Base-by-base conservation (phyloP, 2,113 vertebrate species). In the Podarcis raffonei region DNA sequence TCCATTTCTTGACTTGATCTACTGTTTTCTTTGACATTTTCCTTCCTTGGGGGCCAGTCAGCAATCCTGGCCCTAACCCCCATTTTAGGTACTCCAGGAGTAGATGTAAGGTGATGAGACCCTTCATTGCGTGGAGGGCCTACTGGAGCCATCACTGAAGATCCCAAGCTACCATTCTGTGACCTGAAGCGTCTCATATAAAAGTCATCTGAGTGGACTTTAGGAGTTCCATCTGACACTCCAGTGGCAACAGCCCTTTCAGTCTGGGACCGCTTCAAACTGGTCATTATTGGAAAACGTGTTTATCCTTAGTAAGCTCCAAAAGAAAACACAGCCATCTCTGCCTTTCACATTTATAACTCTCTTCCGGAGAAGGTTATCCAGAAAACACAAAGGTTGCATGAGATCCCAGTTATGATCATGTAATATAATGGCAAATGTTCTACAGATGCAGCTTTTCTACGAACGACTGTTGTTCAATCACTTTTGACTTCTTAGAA, bases 41-140 rank as follows among this genome's bases (percentile, higher is more conserved):
- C 98, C 94, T 98, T 99, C 89, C 98, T 97, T 0, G 98, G 98
- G 23, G 98, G 98, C 98, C 98, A 99, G 39, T 99, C 98, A 1
- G 98, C 98, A 94, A 99, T 98, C 86, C 98, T 97, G 84, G 98
- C 98, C 90, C 98, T 97, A 68, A 99, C 98, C 32, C 98, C 98
- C 98, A 99, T 99, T 94, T 99, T 99, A 87, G 98, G 98, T 92
- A 99, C 98, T 85, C 98, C 98, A 27, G 98, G 97, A 37, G 98
- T 99, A 62, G 98, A 97, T 91, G 97, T 97, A 93, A 98, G 93
- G 1, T 98, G 96, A 66, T 98, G 98, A 89, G 97, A 94, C 68
- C 96, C 98, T 95, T 99, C 98, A 88, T 96, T 97, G 84, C 98
- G 98, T 75, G 98, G 98, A 66, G 96, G 97, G 25, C 97, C 97